Evolutionary conservation across 1,140 invertebrate species (phyloP), one percentile per base, ranked within the genome.

Genomic region (Zaprionus inermis): DNA sequence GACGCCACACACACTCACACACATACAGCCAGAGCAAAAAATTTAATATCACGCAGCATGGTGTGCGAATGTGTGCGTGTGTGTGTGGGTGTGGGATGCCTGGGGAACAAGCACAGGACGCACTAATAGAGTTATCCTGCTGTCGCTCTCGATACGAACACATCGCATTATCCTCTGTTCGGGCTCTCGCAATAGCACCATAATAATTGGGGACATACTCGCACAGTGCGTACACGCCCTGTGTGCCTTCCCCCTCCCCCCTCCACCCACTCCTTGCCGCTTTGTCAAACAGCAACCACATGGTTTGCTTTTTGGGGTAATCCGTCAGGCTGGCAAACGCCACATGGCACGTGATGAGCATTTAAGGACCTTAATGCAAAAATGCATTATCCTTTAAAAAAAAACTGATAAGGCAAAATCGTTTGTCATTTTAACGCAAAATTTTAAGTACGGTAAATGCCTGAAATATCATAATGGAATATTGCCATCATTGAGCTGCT

Each of bases 91-190:
- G 16, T 24, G 22, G 3, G 70, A 68, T 22, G 34, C 30, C 46
- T 38, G 49, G 71, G 67, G 55, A 75, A 44, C 65, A 56, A 58
- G 70, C 68, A 65, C 68, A 41, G 38, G 38, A n/a, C 1, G n/a
- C n/a, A 69, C 75, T 76, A 81, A 79, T 85, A 86, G 82, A 86
- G 82, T 79, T 76, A 78, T 70, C 56, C 69, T 75, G 65, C 72
- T 77, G 83, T 63, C 73, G 66, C 65, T 82, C 69, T 74, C 72
- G 79, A 81, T 86, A 57, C 52, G 55, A 76, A 82, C 72, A 78
- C 82, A 86, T 88, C 82, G 44, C 79, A 86, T 86, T 86, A 83
- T 77, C 76, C 76, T 74, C 72, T 67, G 63, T 54, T 51, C 66
- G 57, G 56, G 32, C 64, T 44, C 55, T 44, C 74, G 68, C 68